Evolutionary conservation across 2,888 invertebrate species (phyloP).

Genomic region (Patella depressa): DNA sequence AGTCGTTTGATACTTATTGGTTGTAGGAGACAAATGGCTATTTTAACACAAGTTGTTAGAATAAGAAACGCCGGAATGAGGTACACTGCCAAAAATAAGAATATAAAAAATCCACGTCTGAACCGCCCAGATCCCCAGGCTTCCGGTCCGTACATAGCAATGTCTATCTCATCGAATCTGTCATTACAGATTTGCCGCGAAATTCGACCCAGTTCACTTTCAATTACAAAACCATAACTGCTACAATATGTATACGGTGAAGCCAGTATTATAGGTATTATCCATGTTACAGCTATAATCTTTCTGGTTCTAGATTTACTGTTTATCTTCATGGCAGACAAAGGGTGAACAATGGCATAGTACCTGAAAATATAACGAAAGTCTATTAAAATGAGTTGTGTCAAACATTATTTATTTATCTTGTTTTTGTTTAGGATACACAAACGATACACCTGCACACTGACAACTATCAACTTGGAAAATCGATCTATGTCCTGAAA

Average conservation of each 20-base stretch:
- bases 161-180: constrained; percentile 68
- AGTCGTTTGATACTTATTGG: constrained; percentile 53
- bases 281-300: constrained; percentile 71
- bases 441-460: neutral
- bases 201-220: constrained; percentile 68
- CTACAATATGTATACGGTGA: constrained; percentile 55
- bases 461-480: neutral
- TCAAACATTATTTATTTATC: neutral
- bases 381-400: neutral
- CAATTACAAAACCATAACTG: constrained; percentile 57
- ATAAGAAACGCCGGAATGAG: constrained; percentile 70
- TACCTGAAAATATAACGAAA: constrained; percentile 65
- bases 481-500: neutral
- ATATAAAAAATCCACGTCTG: constrained; percentile 68
- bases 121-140: constrained; percentile 44
- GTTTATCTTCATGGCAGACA: constrained; percentile 69
- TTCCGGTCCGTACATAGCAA: constrained; percentile 44
- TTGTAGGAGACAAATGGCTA: constrained; percentile 57
- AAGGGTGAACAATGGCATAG: constrained; percentile 72
- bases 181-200: constrained; percentile 70
- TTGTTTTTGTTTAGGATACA: neutral
- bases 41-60: constrained; percentile 56
- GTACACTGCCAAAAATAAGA: constrained; percentile 71
- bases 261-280: constrained; percentile 56
- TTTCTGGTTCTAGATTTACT: constrained; percentile 68